Base-by-base conservation (phyloP, 2,888 invertebrate species). In the Acronicta leporina region DNA sequence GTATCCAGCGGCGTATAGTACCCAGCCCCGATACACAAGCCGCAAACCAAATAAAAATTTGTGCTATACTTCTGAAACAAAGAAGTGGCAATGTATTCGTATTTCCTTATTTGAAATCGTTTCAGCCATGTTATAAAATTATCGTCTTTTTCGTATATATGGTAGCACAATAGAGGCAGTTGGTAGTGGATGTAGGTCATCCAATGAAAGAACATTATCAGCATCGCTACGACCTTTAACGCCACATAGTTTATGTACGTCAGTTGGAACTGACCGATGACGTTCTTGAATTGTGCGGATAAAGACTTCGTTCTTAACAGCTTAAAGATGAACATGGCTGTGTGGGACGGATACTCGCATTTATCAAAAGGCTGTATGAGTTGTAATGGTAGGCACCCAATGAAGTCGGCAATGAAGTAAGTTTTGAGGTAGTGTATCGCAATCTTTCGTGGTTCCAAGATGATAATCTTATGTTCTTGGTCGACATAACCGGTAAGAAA, bases 401-500 rank as follows among this genome's bases (percentile, higher is more conserved):
- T 73, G 1, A 89, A 42, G 46, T 90, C 87, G 4, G 78, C 53
- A 6, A 85, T 38, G 55, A 90, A 87, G 6, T 61, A 62, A 2
- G 80, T 78, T 38, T 73, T 74, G 1, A 87, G 58, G 63, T 90
- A 89, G 52, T 82, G 75, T 25, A 49, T 68, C 0, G 86, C 86
- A 50, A 92, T 91, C 13, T 61, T 65, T 16, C 65, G 68, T 0
- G 82, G 83, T 2, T 86, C 75, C 2, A 92, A 63, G 8, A 87
- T 73, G 13, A 91, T 83, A 13, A 69, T 74, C 58, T 86, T 88
- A 55, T 79, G 79, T 57, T 84, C 81, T 2, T 80, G 76, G 51
- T 87, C 86, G n/a, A 84, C 80, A 74, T 85, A 88, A 33, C 92
- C 93, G 6, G 89, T 90, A 27, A 85, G 59, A 73, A 92, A 91